Percentiles rank a stretch among this genome's conserved stretches.
These are phyloP conservation scores for Meriones psammophilus DNA, from an alignment of 2,797 vertebrate species.

Conservation along the genomic window DNA sequence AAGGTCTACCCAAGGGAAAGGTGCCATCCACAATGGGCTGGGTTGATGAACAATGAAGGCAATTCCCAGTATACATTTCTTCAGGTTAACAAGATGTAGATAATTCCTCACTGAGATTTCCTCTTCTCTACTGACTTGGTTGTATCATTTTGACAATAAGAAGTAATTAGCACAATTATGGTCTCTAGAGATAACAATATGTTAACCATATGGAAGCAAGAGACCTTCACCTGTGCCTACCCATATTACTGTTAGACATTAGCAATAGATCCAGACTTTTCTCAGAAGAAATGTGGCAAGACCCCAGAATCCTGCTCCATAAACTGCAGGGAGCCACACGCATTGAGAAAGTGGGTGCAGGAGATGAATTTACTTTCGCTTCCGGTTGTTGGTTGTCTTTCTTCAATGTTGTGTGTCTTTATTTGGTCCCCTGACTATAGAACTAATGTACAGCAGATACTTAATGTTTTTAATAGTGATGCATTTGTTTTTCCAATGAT, in stretches of 20 bases:
- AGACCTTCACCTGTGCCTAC: not conserved
- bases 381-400: not conserved
- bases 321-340: not conserved
- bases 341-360: not conserved
- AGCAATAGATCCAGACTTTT: not conserved
- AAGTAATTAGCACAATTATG: not conserved
- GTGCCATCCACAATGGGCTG: not conserved
- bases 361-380: not conserved
- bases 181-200: not conserved
- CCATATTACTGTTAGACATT: not conserved
- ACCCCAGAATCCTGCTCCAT: not conserved
- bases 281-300: not conserved
- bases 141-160: not conserved
- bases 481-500: not conserved
- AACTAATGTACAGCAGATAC: not conserved
- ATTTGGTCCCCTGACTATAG: not conserved
- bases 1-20: not conserved
- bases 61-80: not conserved
- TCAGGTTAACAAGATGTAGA: not conserved
- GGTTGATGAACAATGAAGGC: not conserved
- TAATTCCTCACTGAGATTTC: not conserved
- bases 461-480: conserved; percentile 33
- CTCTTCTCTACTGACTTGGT: not conserved
- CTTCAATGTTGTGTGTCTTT: not conserved
- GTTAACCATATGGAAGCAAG: not conserved